A percentile compares a stretch with the other conserved stretches of the same genome.
Evolutionary conservation across 2,888 invertebrate genomes (phyloP).

Genomic region (Lacanobia wlatinum): DNA sequence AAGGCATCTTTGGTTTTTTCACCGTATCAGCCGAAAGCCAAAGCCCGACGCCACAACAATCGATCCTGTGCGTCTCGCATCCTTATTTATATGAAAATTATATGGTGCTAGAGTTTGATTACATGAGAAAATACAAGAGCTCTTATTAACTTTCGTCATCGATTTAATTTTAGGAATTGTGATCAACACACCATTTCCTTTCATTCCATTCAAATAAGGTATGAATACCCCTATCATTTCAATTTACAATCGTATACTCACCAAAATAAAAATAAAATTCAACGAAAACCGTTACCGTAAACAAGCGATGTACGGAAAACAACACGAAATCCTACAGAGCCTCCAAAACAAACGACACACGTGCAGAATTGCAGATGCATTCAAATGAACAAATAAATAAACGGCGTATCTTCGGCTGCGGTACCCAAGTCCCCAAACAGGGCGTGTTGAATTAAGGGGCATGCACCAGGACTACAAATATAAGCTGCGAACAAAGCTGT

Average conservation of each 20-base stretch:
- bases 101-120: too few species aligned
- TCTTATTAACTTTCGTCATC: too few species aligned
- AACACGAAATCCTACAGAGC: constrained; percentile 34
- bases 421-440: constrained; percentile 45
- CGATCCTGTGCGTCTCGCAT: too few species aligned
- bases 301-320: constrained; percentile 29
- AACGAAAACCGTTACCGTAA: constrained; percentile 12
- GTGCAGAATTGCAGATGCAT: constrained; percentile 54
- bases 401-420: constrained; percentile 40
- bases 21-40: too few species aligned
- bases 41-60: too few species aligned
- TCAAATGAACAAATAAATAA: constrained; percentile 59
- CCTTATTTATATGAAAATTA: too few species aligned
- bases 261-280: constrained; percentile 24
- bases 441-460: constrained; percentile 48
- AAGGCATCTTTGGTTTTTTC: too few species aligned
- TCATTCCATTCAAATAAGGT: neutral
- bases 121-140: too few species aligned
- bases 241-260: constrained; percentile 25
- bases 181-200: neutral
- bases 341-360: constrained; percentile 45
- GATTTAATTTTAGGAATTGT: too few species aligned
- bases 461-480: constrained; percentile 41
- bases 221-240: neutral
- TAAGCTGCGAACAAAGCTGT: constrained; percentile 7